Evolutionary conservation across 92 coral and sea anemone species (phyloP).

Genomic region (Porites cylindrica): DNA sequence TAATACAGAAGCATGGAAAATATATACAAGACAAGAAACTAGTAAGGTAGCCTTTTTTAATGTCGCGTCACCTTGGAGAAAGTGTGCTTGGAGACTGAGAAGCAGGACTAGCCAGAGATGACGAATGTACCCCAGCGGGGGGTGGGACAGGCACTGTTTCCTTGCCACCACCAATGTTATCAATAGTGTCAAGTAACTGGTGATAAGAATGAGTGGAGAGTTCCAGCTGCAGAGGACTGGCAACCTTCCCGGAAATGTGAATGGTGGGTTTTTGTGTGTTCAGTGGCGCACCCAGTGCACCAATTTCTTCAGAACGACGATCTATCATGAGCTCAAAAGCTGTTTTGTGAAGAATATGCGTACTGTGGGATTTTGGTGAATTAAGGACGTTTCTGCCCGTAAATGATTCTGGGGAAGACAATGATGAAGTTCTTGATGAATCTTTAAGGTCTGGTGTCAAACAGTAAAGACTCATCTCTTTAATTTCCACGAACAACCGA

Average conservation of each 20-base stretch:
- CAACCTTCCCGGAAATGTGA: constrained; percentile 79
- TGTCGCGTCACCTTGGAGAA: constrained; percentile 68
- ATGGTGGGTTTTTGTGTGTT: constrained; percentile 77
- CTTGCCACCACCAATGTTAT: constrained; percentile 87
- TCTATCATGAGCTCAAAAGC: constrained; percentile 87
- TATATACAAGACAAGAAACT: too few species aligned
- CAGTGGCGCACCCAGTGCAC: constrained; percentile 45
- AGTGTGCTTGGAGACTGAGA: constrained; percentile 72
- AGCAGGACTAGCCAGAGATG: constrained; percentile 42
- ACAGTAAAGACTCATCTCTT: constrained; percentile 93
- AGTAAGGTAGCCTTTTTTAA: not conserved
- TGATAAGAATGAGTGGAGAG: constrained; percentile 88
- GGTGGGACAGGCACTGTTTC: constrained; percentile 51
- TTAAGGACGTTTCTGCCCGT: constrained; percentile 31
- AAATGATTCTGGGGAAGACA: constrained; percentile 53
- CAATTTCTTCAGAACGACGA: constrained; percentile 77
- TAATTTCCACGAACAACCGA: constrained; percentile 86
- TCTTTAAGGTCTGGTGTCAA: constrained; percentile 53
- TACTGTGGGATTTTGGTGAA: constrained; percentile 64
- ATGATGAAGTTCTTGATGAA: constrained; percentile 44
- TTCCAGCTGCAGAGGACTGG: constrained; percentile 90
- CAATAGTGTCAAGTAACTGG: constrained; percentile 85
- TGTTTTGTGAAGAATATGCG: constrained; percentile 92
- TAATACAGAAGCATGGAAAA: too few species aligned
- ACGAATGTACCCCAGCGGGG: constrained; percentile 36